Base-by-base conservation (phyloP, 1,140 invertebrate genomes). In the Apis florea region DNA sequence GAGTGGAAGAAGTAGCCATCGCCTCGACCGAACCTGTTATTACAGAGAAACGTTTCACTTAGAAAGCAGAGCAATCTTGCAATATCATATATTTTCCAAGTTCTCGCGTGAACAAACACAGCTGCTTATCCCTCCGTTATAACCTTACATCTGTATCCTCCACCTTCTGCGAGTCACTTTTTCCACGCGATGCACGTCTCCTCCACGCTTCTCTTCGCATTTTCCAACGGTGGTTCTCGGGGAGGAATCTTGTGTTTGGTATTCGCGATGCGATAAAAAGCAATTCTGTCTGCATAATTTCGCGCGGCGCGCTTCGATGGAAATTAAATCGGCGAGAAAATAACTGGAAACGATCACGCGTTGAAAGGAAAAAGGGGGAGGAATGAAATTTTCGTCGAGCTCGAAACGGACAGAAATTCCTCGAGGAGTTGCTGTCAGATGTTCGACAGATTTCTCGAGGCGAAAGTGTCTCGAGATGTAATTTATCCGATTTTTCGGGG, bases 321-420 rank as follows among this genome's bases (percentile, higher is more conserved):
- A 70, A 78, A 78, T 78, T 78, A 78, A 78, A 78, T 78, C 76
- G 67, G 61, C 76, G n/a, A 70, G 76, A 78, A 78, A 70, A 61
- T 70, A 70, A 70, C 70, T 78, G 56, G 40, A 31, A 31, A 24
- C 67, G 66, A 78, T 78, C 53, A 40, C 31, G 31, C 31, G 31
- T 31, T 3, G 31, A 31, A 31, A 31, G 21, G 13, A 19, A 10
- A 2, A 5, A 9, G 51, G 1, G 75, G 49, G 19, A 31, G 64
- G 24, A 69, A 77, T 69, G 64, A 69, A 77, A 68, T 68, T 77
- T n/a, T 68, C 64, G 24, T 17, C 40, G 53, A 77, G 59, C 4
- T 3, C 31, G 31, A 40, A 40, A 40, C 5, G 31, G 31, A 2
- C 1, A 31, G 3, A 0, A 40, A 40, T 40, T 40, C 31, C 31